A percentile compares a stretch with the other conserved stretches of the same genome.
phyloP scores from a whole-genome alignment of 1,140 invertebrate genomes.

The Conus ventricosus region DNA sequence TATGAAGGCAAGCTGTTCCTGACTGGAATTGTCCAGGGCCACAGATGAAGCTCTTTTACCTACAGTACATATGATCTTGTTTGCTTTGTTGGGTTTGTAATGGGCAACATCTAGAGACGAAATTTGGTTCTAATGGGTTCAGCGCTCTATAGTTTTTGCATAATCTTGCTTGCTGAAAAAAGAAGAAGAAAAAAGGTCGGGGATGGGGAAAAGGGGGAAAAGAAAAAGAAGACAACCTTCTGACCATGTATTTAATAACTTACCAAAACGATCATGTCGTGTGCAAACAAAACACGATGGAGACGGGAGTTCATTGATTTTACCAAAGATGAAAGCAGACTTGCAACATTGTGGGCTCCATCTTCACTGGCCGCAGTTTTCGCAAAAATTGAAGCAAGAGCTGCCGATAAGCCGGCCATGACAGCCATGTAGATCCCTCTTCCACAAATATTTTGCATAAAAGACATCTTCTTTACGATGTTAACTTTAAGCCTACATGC shows the following conservation, averaged over 20 bases:
- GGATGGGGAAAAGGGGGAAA: too few species aligned
- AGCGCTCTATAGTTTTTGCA: too few species aligned
- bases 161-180: too few species aligned
- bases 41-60: too few species aligned
- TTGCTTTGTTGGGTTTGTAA: too few species aligned
- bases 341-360: slow-evolving; percentile 23
- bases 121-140: too few species aligned
- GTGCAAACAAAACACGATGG: not conserved
- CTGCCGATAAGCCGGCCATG: slow-evolving; percentile 59
- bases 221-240: too few species aligned
- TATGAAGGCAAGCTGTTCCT: too few species aligned
- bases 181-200: too few species aligned
- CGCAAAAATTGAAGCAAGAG: slow-evolving; percentile 60
- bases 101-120: too few species aligned
- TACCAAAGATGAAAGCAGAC: not conserved
- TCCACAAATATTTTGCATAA: not conserved
- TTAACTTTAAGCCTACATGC: not conserved
- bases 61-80: too few species aligned
- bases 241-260: not conserved
- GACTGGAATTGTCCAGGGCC: too few species aligned
- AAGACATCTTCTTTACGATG: not conserved
- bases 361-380: slow-evolving; percentile 57
- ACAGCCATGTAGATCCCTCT: slow-evolving; percentile 51
- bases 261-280: slow-evolving; percentile 14
- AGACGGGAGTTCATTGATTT: not conserved